A percentile compares a stretch with the other conserved stretches of the same genome.
Conservation (phyloP, 23 tunicate species). For the Corella eumyota region DNA sequence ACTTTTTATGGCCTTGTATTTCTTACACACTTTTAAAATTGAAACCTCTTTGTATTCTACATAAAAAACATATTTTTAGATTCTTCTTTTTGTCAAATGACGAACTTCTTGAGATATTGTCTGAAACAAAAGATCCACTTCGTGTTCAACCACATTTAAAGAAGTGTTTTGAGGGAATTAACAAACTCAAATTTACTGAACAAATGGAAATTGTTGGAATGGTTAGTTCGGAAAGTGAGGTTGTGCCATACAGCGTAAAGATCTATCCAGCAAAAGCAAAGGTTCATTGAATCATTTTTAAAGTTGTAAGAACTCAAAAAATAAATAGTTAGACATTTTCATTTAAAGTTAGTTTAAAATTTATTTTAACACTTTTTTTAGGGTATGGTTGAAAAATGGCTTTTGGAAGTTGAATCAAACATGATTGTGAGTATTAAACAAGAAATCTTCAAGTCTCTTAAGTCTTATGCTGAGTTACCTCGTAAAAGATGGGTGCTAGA, state of each 20-base stretch:
- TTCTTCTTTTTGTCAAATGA: slow-evolving; percentile 95
- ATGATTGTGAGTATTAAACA: slow-evolving; percentile 77
- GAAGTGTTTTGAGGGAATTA: slow-evolving; percentile 96
- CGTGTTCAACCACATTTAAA: slow-evolving; percentile 97
- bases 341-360: background rate
- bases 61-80: slow-evolving; percentile 10
- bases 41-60: background rate
- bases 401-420: slow-evolving; percentile 74
- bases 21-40: background rate
- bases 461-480: slow-evolving; percentile 48
- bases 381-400: slow-evolving; percentile 99
- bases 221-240: slow-evolving; percentile 84
- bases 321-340: background rate
- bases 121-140: slow-evolving; percentile 97
- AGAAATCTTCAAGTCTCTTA: slow-evolving; percentile 53
- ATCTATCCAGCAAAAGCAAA: slow-evolving; percentile 91
- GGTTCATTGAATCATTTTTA: slow-evolving; percentile 10
- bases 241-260: slow-evolving; percentile 47
- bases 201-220: slow-evolving; percentile 83
- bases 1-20: background rate
- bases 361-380: slow-evolving; percentile 3
- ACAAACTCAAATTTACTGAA: slow-evolving; percentile 83
- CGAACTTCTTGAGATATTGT: slow-evolving; percentile 88
- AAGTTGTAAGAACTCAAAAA: background rate
- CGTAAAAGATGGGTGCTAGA: slow-evolving; percentile 85